Percentiles rank a stretch among this genome's conserved stretches.
Evolutionary conservation across 2,888 invertebrate species (phyloP).

Genomic region (Euplagia quadripunctaria): DNA sequence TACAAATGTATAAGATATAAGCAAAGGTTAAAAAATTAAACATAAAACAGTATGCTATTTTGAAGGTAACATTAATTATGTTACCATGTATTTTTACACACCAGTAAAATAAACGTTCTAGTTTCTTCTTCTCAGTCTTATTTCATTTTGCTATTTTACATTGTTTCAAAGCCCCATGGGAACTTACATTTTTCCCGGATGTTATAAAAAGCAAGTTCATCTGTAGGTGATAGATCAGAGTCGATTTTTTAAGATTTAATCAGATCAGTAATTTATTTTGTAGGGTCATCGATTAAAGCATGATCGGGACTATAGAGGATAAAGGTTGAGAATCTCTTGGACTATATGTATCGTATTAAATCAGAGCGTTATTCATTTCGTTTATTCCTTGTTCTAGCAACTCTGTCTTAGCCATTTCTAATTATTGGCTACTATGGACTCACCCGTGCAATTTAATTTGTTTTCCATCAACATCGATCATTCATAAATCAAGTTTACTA

Average conservation of each 20-base stretch:
- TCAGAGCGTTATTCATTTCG: too few species aligned
- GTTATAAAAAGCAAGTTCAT: slow-evolving; percentile 38
- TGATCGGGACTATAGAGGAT: background rate
- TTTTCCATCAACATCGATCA: too few species aligned
- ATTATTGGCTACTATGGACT: too few species aligned
- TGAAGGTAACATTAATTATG: background rate
- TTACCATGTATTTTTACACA: background rate
- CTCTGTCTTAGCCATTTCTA: too few species aligned
- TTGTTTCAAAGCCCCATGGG: slow-evolving; percentile 38
- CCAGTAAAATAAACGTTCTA: background rate
- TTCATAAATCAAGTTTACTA: too few species aligned
- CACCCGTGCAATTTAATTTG: too few species aligned
- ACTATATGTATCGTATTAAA: too few species aligned
- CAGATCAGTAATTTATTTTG: slow-evolving; percentile 2
- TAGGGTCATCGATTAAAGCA: background rate
- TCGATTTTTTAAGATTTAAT: slow-evolving; percentile 27
- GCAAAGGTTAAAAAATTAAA: background rate
- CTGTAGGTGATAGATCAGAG: slow-evolving; percentile 33
- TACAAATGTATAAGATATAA: too few species aligned
- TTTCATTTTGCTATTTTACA: slow-evolving; percentile 4
- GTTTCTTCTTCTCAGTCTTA: background rate
- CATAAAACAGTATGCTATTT: background rate
- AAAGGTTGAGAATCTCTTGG: background rate
- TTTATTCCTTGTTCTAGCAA: too few species aligned
- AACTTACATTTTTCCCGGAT: slow-evolving; percentile 46